These are phyloP conservation scores for Piezodorus guildinii DNA, from an alignment of 1,140 invertebrate species.

Conservation along the genomic window DNA sequence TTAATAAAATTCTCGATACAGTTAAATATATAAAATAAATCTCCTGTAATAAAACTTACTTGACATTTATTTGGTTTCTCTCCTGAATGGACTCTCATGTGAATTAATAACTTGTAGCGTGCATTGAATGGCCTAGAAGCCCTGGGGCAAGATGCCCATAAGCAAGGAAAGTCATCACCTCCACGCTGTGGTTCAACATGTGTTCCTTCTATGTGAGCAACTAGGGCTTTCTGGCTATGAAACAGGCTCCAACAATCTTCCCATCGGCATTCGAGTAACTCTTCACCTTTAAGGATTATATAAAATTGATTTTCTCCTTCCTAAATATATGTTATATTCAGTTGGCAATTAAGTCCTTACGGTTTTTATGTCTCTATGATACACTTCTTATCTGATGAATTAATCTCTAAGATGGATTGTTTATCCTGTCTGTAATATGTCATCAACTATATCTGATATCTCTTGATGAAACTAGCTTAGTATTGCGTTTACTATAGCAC, in stretches of 20 bases:
- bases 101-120: conserved; percentile 88
- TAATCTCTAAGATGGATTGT: no score
- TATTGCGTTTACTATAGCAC: no score
- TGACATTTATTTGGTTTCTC: conserved; percentile 94
- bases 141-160: conserved; percentile 79
- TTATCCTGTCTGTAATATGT: no score
- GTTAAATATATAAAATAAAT: no score
- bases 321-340: no score
- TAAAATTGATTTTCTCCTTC: no score
- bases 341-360: no score
- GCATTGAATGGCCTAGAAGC: conserved; percentile 84
- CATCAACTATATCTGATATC: no score
- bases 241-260: conserved; percentile 70
- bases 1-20: no score
- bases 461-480: no score
- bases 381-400: no score
- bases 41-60: conserved; percentile 49
- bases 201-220: conserved; percentile 79
- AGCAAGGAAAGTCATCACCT: conserved; percentile 71
- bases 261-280: conserved; percentile 58
- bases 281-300: conserved; percentile 16
- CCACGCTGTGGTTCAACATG: conserved; percentile 57
- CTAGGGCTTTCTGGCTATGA: conserved; percentile 62
- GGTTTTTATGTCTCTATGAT: no score
- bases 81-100: conserved; percentile 91